Conservation (phyloP, 2,888 invertebrate species). For the Thysanoteuthis rhombus region DNA sequence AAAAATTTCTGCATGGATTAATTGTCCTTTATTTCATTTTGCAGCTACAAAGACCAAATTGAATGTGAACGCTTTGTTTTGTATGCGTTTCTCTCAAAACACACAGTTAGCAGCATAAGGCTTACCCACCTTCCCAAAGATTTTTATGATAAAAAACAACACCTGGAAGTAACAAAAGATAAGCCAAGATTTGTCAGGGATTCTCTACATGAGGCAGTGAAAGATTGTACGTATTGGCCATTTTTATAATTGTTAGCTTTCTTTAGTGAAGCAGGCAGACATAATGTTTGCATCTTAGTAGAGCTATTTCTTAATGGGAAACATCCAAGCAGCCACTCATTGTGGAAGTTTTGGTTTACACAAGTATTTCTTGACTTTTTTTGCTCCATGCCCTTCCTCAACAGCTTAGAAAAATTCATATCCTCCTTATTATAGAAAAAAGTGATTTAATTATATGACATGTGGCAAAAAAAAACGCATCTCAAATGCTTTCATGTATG, state of each 20-base stretch:
- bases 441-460: too few relatives aligned
- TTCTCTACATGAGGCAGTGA: constrained; percentile 36
- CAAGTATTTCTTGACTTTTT: too few relatives aligned
- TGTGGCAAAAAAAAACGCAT: too few relatives aligned
- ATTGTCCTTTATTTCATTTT: constrained; percentile 12
- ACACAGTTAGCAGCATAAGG: constrained; percentile 65
- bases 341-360: too few relatives aligned
- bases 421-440: too few relatives aligned
- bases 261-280: not conserved
- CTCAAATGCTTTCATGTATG: too few relatives aligned
- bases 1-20: too few relatives aligned
- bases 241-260: not conserved
- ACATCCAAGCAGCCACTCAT: too few relatives aligned
- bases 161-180: constrained; percentile 57
- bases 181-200: constrained; percentile 34
- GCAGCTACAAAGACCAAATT: constrained; percentile 65
- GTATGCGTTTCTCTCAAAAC: constrained; percentile 58
- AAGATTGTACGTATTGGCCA: constrained; percentile 39
- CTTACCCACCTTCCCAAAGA: constrained; percentile 64
- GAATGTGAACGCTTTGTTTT: constrained; percentile 67
- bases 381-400: too few relatives aligned
- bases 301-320: too few relatives aligned
- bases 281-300: too few relatives aligned
- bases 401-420: too few relatives aligned
- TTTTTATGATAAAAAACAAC: constrained; percentile 61